A percentile compares a stretch with the other conserved stretches of the same genome.
phyloP scores from a whole-genome alignment of 2,113 vertebrate genomes.

The Ia io region DNA sequence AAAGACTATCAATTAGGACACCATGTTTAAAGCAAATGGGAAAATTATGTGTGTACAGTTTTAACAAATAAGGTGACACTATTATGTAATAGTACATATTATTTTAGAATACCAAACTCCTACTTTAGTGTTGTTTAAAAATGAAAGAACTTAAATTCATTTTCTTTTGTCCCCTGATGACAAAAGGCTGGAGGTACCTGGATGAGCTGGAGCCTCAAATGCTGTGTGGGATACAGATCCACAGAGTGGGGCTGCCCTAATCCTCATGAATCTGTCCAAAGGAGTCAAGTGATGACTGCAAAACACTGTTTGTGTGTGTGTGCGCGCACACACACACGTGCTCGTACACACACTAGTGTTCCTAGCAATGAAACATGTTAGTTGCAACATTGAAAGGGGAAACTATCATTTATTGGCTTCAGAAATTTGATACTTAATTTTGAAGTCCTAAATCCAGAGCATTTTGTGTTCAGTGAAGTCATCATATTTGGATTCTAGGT shows the following conservation, averaged over 20 bases:
- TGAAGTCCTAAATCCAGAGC: neutral
- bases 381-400: neutral
- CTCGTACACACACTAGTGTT: too few relatives aligned
- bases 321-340: fast-evolving
- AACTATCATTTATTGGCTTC: neutral
- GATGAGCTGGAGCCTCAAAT: neutral
- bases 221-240: too few relatives aligned
- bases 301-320: neutral
- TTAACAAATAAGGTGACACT: conserved; percentile 4
- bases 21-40: conserved; percentile 8
- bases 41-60: neutral
- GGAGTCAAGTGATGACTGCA: too few relatives aligned
- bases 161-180: neutral
- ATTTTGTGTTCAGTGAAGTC: neutral
- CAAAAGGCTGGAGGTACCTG: neutral
- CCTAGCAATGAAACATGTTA: neutral
- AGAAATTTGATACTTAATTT: neutral
- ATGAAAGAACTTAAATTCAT: neutral
- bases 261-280: neutral
- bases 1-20: conserved; percentile 11
- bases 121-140: conserved; percentile 8
- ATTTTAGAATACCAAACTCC: neutral
- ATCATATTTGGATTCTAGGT: neutral
- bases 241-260: neutral
- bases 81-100: conserved; percentile 7